Conservation (phyloP, 2,797 vertebrate genomes). For the Ibycter americanus region DNA sequence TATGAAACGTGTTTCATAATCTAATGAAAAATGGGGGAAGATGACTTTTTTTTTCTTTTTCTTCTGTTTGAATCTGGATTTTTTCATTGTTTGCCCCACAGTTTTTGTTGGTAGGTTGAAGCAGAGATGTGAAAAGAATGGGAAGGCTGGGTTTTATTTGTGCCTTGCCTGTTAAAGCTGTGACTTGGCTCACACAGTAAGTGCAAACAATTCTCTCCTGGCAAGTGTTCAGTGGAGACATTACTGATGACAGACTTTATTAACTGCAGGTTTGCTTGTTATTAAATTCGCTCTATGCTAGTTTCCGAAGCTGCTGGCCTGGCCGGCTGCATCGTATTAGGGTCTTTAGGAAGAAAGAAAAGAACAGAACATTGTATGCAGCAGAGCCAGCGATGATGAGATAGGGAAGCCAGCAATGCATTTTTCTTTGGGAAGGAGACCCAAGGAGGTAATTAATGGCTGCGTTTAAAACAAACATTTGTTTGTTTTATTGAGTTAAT, state of each 20-base stretch:
- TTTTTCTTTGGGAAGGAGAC: background rate
- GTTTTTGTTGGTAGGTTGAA: conserved; percentile 36
- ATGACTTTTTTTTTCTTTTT: background rate
- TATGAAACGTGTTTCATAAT: conserved; percentile 52
- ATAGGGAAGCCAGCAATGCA: background rate
- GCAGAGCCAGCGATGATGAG: conserved; percentile 18
- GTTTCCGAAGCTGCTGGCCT: conserved; percentile 59
- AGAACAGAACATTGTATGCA: conserved; percentile 58
- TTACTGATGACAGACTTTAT: conserved; percentile 70
- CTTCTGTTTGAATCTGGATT: background rate
- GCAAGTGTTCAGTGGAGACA: conserved; percentile 56
- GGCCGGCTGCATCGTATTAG: conserved; percentile 42
- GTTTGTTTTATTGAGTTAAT: conserved; percentile 28
- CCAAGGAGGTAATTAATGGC: conserved; percentile 37
- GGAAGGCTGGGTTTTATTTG: conserved; percentile 55
- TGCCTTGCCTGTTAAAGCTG: conserved; percentile 56
- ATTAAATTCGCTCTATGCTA: conserved; percentile 48
- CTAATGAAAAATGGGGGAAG: conserved; percentile 25
- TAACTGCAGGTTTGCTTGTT: conserved; percentile 64
- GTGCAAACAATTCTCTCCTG: conserved; percentile 67
- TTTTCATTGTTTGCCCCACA: conserved; percentile 47
- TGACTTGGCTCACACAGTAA: conserved; percentile 70
- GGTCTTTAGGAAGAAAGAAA: conserved; percentile 49
- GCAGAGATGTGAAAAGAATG: conserved; percentile 37
- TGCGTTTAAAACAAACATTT: conserved; percentile 44